Base-by-base conservation (phyloP, 1,140 invertebrate species). In the Musca vetustissima region DNA sequence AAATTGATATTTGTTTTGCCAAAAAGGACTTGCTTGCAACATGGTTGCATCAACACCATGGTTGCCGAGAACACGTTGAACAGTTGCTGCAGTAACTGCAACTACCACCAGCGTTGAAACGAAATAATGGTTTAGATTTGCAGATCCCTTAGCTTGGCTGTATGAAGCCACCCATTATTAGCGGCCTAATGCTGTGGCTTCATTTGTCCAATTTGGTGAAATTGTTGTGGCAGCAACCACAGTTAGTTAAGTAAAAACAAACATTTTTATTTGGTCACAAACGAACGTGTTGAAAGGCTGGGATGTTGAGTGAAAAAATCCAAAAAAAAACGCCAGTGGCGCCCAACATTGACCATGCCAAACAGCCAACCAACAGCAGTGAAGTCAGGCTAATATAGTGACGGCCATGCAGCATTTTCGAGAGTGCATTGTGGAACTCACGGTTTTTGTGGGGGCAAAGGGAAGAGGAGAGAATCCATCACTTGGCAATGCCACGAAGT, bases 251-350 rank as follows among this genome's bases (percentile, higher is more conserved):
- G 28, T 55, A 32, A 70, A 67, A 67, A 61, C 69, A 70, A 70
- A 70, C 69, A 70, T 67, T 70, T 70, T 70, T 70, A 70, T 70
- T 70, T 70, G 55, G 32, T 19, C 69, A 50, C 66, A 67, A 36
- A 65, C 36, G 49, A 61, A 57, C 69, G 65, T 67, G 64, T 61
- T 70, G 64, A 61, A 43, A 61, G 28, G 32, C 57, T 61, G 6
- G 6, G n/a, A n/a, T n/a, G n/a, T n/a, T n/a, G n/a, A n/a, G n/a
- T n/a, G n/a, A 43, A 43, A 43, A 43, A 4, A 43, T 17, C 36
- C 49, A 52, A 13, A 19, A n/a, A n/a, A 43, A 17, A 61, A 43
- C 36, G 57, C 57, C 57, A 61, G 36, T 8, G 57, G 57, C 64
- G 48, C 25, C 24, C 64, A 65, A 65, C n/a, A 66, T 25, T 47